A percentile compares a stretch with the other conserved stretches of the same genome.
Evolutionary conservation across 2,888 invertebrate species (phyloP).

Genomic region (Mesorhabditis sp.): DNA sequence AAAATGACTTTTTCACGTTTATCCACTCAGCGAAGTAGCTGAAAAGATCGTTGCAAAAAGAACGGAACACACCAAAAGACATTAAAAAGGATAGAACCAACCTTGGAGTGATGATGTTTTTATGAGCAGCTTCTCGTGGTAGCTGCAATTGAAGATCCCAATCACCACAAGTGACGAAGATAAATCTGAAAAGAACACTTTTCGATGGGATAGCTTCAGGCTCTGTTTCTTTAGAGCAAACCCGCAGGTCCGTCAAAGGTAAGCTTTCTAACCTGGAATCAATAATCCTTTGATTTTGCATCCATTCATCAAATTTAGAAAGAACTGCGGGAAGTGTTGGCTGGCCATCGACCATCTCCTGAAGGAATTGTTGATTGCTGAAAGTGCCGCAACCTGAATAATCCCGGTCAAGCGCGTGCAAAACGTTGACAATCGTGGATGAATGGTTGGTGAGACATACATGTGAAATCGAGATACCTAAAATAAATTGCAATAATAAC

Average conservation of each 20-base stretch:
- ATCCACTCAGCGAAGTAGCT: conserved; percentile 64
- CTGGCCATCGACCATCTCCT: conserved; percentile 64
- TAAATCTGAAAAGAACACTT: conserved; percentile 33
- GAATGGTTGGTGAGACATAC: conserved; percentile 64
- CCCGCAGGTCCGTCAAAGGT: background rate
- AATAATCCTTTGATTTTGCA: conserved; percentile 15
- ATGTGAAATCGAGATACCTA: conserved; percentile 62
- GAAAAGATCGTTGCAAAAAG: background rate
- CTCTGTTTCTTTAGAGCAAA: too few species aligned
- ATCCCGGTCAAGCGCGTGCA: conserved; percentile 59
- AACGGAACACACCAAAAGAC: background rate
- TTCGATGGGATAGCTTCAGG: too few species aligned
- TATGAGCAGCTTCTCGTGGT: conserved; percentile 15
- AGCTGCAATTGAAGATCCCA: conserved; percentile 60
- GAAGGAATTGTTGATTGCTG: background rate
- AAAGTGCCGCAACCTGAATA: conserved; percentile 55
- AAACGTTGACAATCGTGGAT: conserved; percentile 63
- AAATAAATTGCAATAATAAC: background rate
- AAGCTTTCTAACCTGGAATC: background rate
- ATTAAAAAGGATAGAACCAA: conserved; percentile 17
- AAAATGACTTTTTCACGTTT: conserved; percentile 64
- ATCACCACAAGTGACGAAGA: conserved; percentile 67
- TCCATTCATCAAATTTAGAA: conserved; percentile 31
- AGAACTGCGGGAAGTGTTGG: conserved; percentile 62
- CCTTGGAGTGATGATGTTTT: conserved; percentile 56